Evolutionary conservation across 2,888 invertebrate genomes (phyloP), one percentile per base, ranked within the genome.

Genomic region (Nasonia oneida): DNA sequence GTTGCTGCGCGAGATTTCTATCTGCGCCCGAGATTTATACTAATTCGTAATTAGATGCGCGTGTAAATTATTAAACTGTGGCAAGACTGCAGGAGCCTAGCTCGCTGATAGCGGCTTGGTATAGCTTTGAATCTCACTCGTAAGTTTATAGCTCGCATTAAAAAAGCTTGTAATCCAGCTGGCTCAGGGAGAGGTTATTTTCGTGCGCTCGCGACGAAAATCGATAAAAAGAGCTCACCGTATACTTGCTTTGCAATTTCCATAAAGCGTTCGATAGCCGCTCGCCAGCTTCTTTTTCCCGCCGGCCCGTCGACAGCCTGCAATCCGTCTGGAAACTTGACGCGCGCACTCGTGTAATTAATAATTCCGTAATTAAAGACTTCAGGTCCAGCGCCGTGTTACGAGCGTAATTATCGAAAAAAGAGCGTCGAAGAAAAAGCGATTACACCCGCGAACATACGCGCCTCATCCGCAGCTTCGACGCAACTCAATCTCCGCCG

Each of bases 31-130:
- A 67, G 67, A 80, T 79, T 84, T 74, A 50, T 39, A 75, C 67
- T 67, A 73, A 84, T 75, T 84, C 80, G 79, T 75, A 73, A 84
- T 50, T 33, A 70, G 75, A 84, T 73, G 47, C 33, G 57, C 57
- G 8, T 6, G 64, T 67, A 67, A 33, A 67, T 67, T 67, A 57
- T 57, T 57, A 57, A 57, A 57, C 57, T 57, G 57, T n/a, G 6
- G 57, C 57, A 8, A n/a, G 8, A 6, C 18, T 4, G 29, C 29
- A 29, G 18, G 15, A 53, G 4, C 18, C 18, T 15, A 18, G n/a
- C n/a, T 57, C 57, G 57, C 23, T 57, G 57, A 57, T 29, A 29
- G 29, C 29, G 29, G 29, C 29, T 29, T 29, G 29, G 29, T 29
- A 29, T 29, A 29, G 29, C 5, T n/a, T 23, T 18, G n/a, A 57